Base-by-base conservation (phyloP, 2,888 invertebrate genomes). In the Pterostichus niger region DNA sequence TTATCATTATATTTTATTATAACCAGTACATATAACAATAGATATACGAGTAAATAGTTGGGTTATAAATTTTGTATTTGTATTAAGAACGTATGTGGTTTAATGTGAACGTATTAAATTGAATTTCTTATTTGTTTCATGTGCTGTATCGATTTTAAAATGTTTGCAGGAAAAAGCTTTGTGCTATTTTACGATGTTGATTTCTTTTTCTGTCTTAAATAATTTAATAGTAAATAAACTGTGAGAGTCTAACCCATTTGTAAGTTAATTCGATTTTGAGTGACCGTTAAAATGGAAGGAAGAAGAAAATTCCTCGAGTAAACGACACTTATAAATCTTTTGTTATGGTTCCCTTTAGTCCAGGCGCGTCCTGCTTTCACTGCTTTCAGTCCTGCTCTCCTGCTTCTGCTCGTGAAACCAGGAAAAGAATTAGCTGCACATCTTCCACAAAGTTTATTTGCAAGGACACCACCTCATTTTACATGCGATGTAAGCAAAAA, bases 241-340 rank as follows among this genome's bases (percentile, higher is more conserved):
- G 64, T 64, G 35, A n/a, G 13, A 64, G 64, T 35, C 64, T 24
- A 13, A 44, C 68, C 68, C 68, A 71, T 71, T 71, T 71, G 68
- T 71, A 44, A 71, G 68, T 71, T 71, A 75, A 75, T 49, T 75
- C 52, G 52, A 49, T 75, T 75, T 75, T 75, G 75, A 75, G 33
- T 75, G 75, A 75, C 75, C 75, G 52, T 75, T 52, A 75, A 75
- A 52, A 44, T 17, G 49, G 52, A 13, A 52, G 52, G 52, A 52
- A 31, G 49, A 75, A 75, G 52, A 49, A 6, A 52, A 33, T 75
- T 52, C 31, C 31, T 31, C 13, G 46, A 52, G 52, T 24, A 52
- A 75, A 75, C 52, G 75, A 52, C 52, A 75, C 52, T 49, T 49
- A 75, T 75, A 75, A 75, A 75, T 75, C 75, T 75, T 75, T 75